Evolutionary conservation across 2,797 vertebrate species (phyloP), one percentile per base, ranked within the genome.

Genomic region (Xenops minutus): DNA sequence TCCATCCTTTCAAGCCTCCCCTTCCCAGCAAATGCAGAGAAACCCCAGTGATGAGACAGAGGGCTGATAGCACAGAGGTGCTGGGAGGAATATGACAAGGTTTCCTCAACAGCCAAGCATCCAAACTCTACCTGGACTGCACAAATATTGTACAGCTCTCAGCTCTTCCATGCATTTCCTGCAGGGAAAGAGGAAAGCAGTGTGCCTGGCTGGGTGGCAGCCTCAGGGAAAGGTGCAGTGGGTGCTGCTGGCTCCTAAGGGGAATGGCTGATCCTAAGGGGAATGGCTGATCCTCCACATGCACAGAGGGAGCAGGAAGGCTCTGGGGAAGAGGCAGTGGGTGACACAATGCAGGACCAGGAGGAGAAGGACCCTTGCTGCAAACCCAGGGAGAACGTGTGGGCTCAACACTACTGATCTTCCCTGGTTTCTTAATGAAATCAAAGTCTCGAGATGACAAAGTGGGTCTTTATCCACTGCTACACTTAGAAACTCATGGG

Each of bases 121-220:
- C 27, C 76, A 56, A 58, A 43, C 6, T 51, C 12, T 49, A 30
- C 51, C 66, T 0, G 0, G 48, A 20, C 22, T 0, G 2, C 36
- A 16, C 2, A 39, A 61, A n/a, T 84, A 77, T 34, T 7, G 5
- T 51, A 16, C n/a, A 37, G 80, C 73, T 46, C 41, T 36, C 61
- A 43, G 71, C 69, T 49, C 18, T 30, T 30, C 26, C 1, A 0
- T 3, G 17, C 32, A 8, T 68, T 68, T 88, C 59, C 39, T 0
- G 1, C 2, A 14, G 36, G 34, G 46, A 72, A 68, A 64, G 58
- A 67, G 55, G 9, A 24, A 51, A 62, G 41, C 2, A 44, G 34
- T 0, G 0, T 49, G 51, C 3, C 29, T 18, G 63, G 49, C 46
- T n/a, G 46, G 29, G 14, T 29, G 43, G 48, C 75, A 77, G 39